Percentiles rank a stretch among this genome's conserved stretches.
Evolutionary conservation across 2,797 vertebrate genomes (phyloP).

Genomic region (Eleutherodactylus coqui): DNA sequence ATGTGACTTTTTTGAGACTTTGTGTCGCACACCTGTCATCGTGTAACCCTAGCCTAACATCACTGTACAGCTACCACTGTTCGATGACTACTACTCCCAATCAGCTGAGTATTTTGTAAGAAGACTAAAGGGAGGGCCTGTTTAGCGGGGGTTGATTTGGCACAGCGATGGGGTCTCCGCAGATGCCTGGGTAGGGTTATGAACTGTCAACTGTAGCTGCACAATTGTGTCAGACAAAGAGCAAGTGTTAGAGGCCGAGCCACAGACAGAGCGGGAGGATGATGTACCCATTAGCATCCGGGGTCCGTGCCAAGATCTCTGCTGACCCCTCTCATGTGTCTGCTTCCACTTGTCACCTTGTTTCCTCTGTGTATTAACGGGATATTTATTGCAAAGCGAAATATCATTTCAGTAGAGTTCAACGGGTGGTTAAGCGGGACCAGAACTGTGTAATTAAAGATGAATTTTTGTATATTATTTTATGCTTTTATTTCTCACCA

Average conservation of each 20-base stretch:
- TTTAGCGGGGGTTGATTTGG: slow-evolving; percentile 8
- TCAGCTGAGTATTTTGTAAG: slow-evolving; percentile 16
- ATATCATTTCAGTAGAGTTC: background rate
- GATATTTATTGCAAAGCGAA: background rate
- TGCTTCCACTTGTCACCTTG: background rate
- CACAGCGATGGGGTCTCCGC: slow-evolving; percentile 10
- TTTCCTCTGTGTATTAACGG: slow-evolving; percentile 14
- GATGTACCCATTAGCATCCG: slow-evolving; percentile 27
- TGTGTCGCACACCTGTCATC: no score
- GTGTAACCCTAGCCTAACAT: no score
- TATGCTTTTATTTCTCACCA: background rate
- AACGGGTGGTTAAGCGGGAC: background rate
- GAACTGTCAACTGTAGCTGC: slow-evolving; percentile 37
- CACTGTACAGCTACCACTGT: background rate
- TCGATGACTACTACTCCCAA: background rate
- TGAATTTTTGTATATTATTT: background rate
- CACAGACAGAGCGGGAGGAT: slow-evolving; percentile 14
- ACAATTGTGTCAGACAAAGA: slow-evolving; percentile 36
- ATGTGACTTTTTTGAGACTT: no score
- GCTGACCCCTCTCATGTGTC: slow-evolving; percentile 17
- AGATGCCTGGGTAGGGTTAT: slow-evolving; percentile 45
- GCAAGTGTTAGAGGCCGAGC: slow-evolving; percentile 37
- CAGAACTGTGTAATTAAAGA: no score
- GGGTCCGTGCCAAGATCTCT: slow-evolving; percentile 14
- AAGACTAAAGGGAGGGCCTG: background rate